Percentiles rank a stretch among this genome's conserved stretches.
Evolutionary conservation across 2,888 invertebrate genomes (phyloP).

Genomic region (Drosophila mayaguana): DNA sequence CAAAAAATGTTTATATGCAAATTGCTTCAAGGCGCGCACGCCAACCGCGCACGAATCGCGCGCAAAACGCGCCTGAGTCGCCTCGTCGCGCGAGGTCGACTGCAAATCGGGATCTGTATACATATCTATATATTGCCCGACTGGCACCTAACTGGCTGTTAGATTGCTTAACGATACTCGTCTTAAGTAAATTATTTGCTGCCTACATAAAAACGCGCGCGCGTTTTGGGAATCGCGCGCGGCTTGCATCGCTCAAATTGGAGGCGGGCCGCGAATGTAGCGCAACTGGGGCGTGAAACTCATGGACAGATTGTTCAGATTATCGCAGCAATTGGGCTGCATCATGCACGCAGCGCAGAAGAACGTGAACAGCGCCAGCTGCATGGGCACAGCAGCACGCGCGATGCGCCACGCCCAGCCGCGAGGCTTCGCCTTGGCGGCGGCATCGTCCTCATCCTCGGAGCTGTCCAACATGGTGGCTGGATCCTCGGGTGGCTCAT

Average conservation of each 20-base stretch:
- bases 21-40: constrained; percentile 31
- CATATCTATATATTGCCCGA: constrained; percentile 12
- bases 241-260: constrained; percentile 86
- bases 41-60: constrained; percentile 23
- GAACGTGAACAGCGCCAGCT: constrained; percentile 89
- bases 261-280: constrained; percentile 91
- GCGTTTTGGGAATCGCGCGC: constrained; percentile 17
- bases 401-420: constrained; percentile 89
- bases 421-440: constrained; percentile 44
- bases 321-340: constrained; percentile 91
- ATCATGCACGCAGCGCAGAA: constrained; percentile 90
- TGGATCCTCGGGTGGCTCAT: constrained; percentile 79
- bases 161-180: constrained; percentile 47
- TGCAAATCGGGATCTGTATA: constrained; percentile 12
- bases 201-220: constrained; percentile 54
- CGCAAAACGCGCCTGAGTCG: constrained; percentile 25
- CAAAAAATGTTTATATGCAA: constrained; percentile 20
- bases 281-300: constrained; percentile 90
- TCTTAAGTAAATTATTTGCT: constrained; percentile 36
- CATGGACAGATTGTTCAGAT: constrained; percentile 90
- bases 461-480: constrained; percentile 61
- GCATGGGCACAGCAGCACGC: constrained; percentile 90
- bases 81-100: constrained; percentile 27
- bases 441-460: constrained; percentile 65
- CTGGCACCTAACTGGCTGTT: constrained; percentile 26